phyloP scores from a whole-genome alignment of 2,797 vertebrate species.

The Scleropages formosus region DNA sequence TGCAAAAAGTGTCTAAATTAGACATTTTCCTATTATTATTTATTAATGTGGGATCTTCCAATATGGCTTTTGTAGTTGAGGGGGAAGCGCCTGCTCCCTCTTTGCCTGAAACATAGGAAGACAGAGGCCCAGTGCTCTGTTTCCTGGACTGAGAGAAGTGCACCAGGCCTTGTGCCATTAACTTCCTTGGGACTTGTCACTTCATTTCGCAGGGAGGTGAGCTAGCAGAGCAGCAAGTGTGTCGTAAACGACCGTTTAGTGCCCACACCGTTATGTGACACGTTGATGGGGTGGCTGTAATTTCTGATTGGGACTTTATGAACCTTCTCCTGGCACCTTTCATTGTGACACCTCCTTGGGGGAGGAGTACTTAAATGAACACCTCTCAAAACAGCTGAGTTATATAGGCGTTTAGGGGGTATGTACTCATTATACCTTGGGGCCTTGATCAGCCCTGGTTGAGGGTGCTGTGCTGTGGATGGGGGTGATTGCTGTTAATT shows the following conservation, averaged over 20 bases:
- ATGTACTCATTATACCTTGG: no score
- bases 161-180: conserved; percentile 80
- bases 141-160: conserved; percentile 27
- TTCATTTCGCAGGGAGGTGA: conserved; percentile 86
- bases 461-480: no score
- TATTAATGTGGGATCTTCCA: no score
- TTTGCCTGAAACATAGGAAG: no score
- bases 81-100: no score
- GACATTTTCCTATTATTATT: no score
- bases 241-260: conserved; percentile 87
- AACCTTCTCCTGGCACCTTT: conserved; percentile 56
- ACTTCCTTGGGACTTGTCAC: conserved; percentile 81
- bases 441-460: no score
- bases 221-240: conserved; percentile 84
- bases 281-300: conserved; percentile 75
- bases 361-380: conserved; percentile 27
- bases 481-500: no score
- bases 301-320: conserved; percentile 71
- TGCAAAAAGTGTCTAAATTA: no score
- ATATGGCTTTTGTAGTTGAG: no score
- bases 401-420: no score
- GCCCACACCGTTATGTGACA: conserved; percentile 74
- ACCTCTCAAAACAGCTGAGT: neutral
- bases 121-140: no score
- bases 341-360: conserved; percentile 59